These are phyloP conservation scores for Cryptocheilus praepositus DNA, from an alignment of 2,888 invertebrate species.

Conservation along the genomic window DNA sequence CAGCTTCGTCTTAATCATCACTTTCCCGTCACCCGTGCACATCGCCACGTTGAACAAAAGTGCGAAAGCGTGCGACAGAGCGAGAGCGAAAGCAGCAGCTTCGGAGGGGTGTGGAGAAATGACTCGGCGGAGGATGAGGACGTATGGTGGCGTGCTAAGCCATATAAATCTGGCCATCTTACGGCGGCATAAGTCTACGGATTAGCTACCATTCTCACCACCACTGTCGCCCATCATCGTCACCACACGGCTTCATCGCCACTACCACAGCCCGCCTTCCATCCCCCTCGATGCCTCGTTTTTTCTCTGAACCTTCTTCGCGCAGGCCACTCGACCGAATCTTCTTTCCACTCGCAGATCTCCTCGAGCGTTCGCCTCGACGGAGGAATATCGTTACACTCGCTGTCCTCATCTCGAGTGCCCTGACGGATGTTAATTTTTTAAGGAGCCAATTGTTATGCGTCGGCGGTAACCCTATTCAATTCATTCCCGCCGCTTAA, in stretches of 20 bases:
- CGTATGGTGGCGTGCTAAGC: constrained; percentile 61
- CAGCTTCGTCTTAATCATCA: constrained; percentile 43
- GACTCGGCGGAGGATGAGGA: constrained; percentile 23
- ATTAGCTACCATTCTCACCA: constrained; percentile 65
- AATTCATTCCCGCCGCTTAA: not conserved
- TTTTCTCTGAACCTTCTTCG: constrained; percentile 40
- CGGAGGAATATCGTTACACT: not conserved
- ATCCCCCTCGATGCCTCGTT: constrained; percentile 24
- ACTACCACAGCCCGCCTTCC: constrained; percentile 22
- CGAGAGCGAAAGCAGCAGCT: not conserved
- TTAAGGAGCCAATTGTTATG: constrained; percentile 25
- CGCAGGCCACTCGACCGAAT: constrained; percentile 27
- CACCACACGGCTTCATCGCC: constrained; percentile 7
- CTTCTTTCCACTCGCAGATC: constrained; percentile 13
- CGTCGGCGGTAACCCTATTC: constrained; percentile 8
- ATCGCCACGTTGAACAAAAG: no score
- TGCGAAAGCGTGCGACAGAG: constrained; percentile 5
- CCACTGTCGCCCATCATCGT: constrained; percentile 23
- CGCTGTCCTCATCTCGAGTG: not conserved
- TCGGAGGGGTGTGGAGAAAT: not conserved
- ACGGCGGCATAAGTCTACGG: constrained; percentile 72
- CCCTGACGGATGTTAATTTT: constrained; percentile 39
- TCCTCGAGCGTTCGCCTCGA: no score
- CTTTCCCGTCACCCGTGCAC: constrained; percentile 17
- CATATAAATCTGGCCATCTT: constrained; percentile 74